These are phyloP conservation scores for Gallinago paraguaiae DNA, from an alignment of 2,113 vertebrate genomes.

Conservation along the genomic window DNA sequence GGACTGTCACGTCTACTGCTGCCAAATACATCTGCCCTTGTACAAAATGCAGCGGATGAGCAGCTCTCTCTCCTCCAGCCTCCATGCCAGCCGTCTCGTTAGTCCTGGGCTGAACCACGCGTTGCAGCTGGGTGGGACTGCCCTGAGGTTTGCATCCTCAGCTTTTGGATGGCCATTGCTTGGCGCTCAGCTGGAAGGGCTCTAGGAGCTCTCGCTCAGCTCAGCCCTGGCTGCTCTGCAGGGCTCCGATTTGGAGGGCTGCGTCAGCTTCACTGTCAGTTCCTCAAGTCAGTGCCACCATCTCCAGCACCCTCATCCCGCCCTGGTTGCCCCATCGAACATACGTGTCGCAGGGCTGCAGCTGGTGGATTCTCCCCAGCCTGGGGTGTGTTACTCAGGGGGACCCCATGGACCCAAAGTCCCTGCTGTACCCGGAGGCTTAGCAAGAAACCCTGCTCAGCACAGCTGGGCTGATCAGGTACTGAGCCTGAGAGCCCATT, in stretches of 20 bases:
- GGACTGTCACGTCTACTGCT: not conserved
- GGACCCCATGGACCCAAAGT: not conserved
- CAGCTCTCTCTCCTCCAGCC: not conserved
- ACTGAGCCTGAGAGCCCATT: not conserved
- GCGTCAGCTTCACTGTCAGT: not conserved
- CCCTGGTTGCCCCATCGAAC: rapidly evolving
- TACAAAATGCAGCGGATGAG: not conserved
- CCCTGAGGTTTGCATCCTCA: not conserved
- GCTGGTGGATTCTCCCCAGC: not conserved
- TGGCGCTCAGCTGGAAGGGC: not conserved
- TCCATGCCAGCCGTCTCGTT: not conserved
- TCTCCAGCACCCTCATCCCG: not conserved
- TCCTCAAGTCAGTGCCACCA: not conserved
- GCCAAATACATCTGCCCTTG: not conserved
- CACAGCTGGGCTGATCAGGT: not conserved
- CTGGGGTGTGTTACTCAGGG: rapidly evolving
- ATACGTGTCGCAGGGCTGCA: rapidly evolving
- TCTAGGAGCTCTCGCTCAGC: not conserved
- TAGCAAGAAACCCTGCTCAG: not conserved
- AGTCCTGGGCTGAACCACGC: not conserved
- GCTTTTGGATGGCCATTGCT: not conserved
- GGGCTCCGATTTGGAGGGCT: not conserved
- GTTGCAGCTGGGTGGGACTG: not conserved
- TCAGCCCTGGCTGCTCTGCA: not conserved
- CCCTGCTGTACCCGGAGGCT: not conserved